Evolutionary conservation across 2,888 invertebrate genomes (phyloP), one percentile per base, ranked within the genome.

Genomic region (Labia minor): DNA sequence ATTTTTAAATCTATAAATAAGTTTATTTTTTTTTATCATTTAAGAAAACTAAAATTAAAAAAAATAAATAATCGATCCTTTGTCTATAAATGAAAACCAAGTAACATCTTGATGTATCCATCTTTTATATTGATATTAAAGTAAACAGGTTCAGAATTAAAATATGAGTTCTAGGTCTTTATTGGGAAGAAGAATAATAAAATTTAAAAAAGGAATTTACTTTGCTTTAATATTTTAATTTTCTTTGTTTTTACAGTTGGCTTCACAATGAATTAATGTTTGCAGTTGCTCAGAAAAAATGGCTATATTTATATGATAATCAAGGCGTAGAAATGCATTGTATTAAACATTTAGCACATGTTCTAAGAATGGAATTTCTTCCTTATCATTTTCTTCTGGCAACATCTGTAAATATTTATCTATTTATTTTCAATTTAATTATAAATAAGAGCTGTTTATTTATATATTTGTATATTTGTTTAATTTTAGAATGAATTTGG

Each of bases 291-390:
- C 99, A 99, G 77, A 96, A 95, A 75, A 86, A 91, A 72, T 97
- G 95, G 94, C 87, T 95, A 0, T 91, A 95, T 74, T 88, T 99
- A 71, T 99, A 99, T 76, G 99, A 99, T 76, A 94, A 94, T 74
- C 88, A 92, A 74, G 98, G 98, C n/a, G 89, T 89, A 62, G 99
- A 99, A 78, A 76, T 99, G 66, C 99, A 99, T 77, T 98, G 98
- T 76, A 77, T 99, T 0, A 98, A 98, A 78, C 82, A 81, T 70
- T 80, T 99, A 77, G 83, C 90, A 76, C 85, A 86, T 72, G 87
- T 92, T 4, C 82, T 89, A 18, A 81, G 86, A 68, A 82, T 99
- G 81, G 95, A 97, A 76, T 99, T 97, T 78, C 81, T 99, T 21
- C 98, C 98, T 0, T 96, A 96, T 76, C 99, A 99, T 77, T 99